Evolutionary conservation across 2,797 vertebrate species (phyloP), one percentile per base, ranked within the genome.

Genomic region (Alcedo atthis): DNA sequence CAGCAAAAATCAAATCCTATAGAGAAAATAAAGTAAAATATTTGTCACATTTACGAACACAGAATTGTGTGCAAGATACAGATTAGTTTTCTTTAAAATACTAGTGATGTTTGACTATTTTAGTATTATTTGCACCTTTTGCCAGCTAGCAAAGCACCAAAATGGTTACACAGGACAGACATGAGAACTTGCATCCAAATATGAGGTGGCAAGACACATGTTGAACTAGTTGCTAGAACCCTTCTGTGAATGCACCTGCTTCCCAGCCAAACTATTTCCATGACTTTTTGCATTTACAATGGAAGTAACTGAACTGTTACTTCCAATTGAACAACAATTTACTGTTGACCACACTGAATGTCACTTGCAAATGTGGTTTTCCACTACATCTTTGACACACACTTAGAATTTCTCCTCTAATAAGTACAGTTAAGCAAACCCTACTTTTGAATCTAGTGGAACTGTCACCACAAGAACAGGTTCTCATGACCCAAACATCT

Each of bases 391-490:
- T 37, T 37, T 6, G 17, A 86, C 32, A 40, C 14, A 33, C 13
- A 10, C 10, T 46, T 81, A 19, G 16, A 51, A 73, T 40, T 85
- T 68, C 32, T 71, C 22, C 28, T 43, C 51, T 40, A 57, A 3
- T 6, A 73, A 57, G 10, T n/a, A 62, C 5, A n/a, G 14, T 19
- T 15, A 24, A 21, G 61, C 33, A 1, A 0, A 1, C 5, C 2
- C 12, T 33, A 21, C 15, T 64, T 59, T 9, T 25, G 18, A 82
- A 73, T 43, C 32, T 58, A 81, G 16, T 35, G 24, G 35, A 92
- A 85, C 1, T 46, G 18, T 49, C 55, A n/a, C 26, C 17, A 35
- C 22, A 43, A 30, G 55, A 57, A 68, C 33, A 71, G 35, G 24
- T 15, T 37, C 26, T 48, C 18, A 22, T 28, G 81, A 68, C 18